A percentile compares a stretch with the other conserved stretches of the same genome.
These are phyloP conservation scores for Tetraneura akinire DNA, from an alignment of 1,140 invertebrate species.

Conservation along the genomic window DNA sequence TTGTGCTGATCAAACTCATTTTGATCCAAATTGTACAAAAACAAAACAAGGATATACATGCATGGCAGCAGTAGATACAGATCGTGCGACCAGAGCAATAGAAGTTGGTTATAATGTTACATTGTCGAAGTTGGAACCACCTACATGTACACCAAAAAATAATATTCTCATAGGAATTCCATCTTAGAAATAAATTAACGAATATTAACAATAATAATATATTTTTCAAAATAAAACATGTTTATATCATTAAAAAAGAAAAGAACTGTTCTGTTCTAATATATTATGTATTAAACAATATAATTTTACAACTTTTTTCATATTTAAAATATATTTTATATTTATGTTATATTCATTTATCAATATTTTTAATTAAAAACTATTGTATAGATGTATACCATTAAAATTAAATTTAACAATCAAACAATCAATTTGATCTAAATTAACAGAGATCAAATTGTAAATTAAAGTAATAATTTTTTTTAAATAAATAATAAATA, in stretches of 20 bases:
- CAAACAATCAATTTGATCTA: not conserved
- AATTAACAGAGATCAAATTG: not conserved
- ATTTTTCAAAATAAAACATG: not conserved
- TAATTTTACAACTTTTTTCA: not conserved
- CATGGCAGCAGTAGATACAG: slow-evolving; percentile 87
- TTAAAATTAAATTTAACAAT: not conserved
- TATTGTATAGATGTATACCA: not conserved
- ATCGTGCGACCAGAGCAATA: slow-evolving; percentile 73
- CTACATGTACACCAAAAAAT: slow-evolving; percentile 89
- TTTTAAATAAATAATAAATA: no score
- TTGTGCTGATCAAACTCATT: slow-evolving; percentile 86
- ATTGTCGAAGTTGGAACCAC: slow-evolving; percentile 75
- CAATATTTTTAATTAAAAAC: not conserved
- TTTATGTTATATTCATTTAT: no score
- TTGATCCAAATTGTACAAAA: slow-evolving; percentile 63
- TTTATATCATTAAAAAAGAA: no score
- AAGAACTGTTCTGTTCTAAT: no score
- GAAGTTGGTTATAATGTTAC: slow-evolving; percentile 75
- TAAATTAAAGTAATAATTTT: no score
- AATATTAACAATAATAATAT: not conserved
- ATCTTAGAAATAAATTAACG: slow-evolving; percentile 5
- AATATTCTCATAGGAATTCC: slow-evolving; percentile 81
- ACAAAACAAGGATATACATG: slow-evolving; percentile 74
- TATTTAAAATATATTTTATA: not conserved
- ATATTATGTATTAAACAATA: not conserved